Evolutionary conservation across 2,888 invertebrate species (phyloP), one percentile per base, ranked within the genome.

Genomic region (Dusona sp.): DNA sequence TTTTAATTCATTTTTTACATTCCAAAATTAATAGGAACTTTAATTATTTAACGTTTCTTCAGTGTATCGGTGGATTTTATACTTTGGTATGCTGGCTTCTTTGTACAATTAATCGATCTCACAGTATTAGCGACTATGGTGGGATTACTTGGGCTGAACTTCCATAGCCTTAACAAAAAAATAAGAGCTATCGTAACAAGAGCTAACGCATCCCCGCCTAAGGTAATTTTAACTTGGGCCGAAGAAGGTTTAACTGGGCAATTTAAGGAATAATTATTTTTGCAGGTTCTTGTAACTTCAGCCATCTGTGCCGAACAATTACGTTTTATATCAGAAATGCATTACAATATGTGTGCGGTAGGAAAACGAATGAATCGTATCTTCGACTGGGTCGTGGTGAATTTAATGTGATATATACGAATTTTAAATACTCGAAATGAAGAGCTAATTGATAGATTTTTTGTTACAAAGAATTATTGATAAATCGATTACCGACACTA

Each of bases 271-370:
- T 74, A 11, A 57, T 78, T 9, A 4, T n/a, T 57, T 65, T 25
- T 13, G 13, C 42, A 73, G 51, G 36, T 78, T 38, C 42, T 74
- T 42, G 57, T 48, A 16, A 77, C 83, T 16, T 80, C 87, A 38
- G 79, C 85, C 22, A 73, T 81, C 36, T 82, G 79, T 38, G 86
- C 88, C 11, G 87, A 85, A 38, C 84, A 87, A 73, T 84, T 88
- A 22, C 67, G 80, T 33, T 13, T 73, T 19, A 29, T 83, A 29
- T 80, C 86, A 6, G 84, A 83, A 36, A 80, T 68, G 6, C 86
- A 86, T 78, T 86, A 74, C 68, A 68, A 83, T 16, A 38, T 81
- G 29, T 88, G 85, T 33, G 82, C 72, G 61, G 57, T 82, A 22
- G 85, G 82, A 16, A 87, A 77, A 78, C 83, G 67, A 45, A 84